phyloP scores from a whole-genome alignment of 2,797 vertebrate species.

The Simalia tracyae region DNA sequence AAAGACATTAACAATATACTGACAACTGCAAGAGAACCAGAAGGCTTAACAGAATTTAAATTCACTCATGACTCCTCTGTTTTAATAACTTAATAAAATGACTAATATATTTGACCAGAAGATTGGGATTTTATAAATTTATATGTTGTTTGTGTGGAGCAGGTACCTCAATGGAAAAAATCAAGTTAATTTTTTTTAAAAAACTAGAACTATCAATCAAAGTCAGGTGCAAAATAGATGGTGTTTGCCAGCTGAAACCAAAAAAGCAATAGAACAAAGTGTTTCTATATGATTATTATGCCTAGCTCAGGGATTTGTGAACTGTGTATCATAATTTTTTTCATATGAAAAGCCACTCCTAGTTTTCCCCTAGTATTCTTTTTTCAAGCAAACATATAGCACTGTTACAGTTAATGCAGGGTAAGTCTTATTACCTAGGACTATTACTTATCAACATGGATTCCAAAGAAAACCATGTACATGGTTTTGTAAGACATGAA shows the following conservation, averaged over 20 bases:
- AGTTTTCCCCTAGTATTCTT: not conserved
- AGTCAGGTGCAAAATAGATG: not conserved
- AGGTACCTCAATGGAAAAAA: not conserved
- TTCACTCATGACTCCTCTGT: not conserved
- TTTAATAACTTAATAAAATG: not conserved
- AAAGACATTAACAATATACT: conserved; percentile 14
- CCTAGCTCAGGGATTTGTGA: not conserved
- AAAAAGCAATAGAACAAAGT: not conserved
- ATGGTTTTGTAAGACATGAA: too few species aligned
- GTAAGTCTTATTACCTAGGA: not conserved
- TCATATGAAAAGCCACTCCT: not conserved
- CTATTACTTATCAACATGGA: not conserved
- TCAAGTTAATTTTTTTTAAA: not conserved
- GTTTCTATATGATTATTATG: not conserved
- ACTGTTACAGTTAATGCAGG: fast-evolving
- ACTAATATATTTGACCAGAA: not conserved
- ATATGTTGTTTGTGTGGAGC: not conserved
- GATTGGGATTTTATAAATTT: conserved; percentile 5
- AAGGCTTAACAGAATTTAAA: not conserved
- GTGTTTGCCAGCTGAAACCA: not conserved
- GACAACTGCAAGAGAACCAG: not conserved
- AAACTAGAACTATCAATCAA: not conserved
- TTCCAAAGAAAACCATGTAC: not conserved
- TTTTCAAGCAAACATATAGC: not conserved
- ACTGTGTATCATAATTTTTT: not conserved